phyloP scores from a whole-genome alignment of 1,140 invertebrate genomes.

The Bilobella aurantiaca region DNA sequence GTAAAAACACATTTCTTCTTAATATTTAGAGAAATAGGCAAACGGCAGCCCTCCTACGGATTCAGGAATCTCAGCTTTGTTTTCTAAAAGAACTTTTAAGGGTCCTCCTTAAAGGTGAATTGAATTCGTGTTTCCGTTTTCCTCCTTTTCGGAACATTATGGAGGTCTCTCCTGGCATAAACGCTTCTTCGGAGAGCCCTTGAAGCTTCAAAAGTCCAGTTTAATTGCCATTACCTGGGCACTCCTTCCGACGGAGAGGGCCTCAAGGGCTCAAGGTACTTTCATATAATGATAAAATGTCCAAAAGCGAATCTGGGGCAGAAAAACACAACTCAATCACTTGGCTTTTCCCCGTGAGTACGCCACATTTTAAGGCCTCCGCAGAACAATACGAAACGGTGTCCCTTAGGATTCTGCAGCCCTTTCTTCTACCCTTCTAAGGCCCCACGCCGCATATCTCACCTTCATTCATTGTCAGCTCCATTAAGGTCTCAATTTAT shows the following conservation, averaged over 20 bases:
- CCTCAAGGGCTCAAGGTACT: background rate
- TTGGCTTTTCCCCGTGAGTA: too few species aligned
- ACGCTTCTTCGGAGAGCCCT: conserved; percentile 8
- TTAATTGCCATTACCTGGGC: conserved; percentile 28
- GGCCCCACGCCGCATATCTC: too few species aligned
- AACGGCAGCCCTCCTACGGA: conserved; percentile 34
- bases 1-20: conserved; percentile 32
- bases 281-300: too few species aligned
- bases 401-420: too few species aligned
- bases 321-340: conserved; percentile 1
- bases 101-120: background rate
- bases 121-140: too few species aligned
- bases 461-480: too few species aligned
- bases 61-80: conserved; percentile 35
- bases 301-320: background rate
- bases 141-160: too few species aligned
- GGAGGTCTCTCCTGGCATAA: too few species aligned
- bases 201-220: conserved; percentile 16
- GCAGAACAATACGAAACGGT: too few species aligned
- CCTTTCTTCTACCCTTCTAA: too few species aligned
- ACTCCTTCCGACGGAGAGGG: conserved; percentile 10
- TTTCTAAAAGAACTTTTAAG: conserved; percentile 33
- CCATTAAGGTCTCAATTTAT: background rate
- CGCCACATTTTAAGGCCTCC: too few species aligned
- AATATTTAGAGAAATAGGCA: conserved; percentile 17